Conservation (phyloP, 2,113 vertebrate species). For the Macaca mulatta region DNA sequence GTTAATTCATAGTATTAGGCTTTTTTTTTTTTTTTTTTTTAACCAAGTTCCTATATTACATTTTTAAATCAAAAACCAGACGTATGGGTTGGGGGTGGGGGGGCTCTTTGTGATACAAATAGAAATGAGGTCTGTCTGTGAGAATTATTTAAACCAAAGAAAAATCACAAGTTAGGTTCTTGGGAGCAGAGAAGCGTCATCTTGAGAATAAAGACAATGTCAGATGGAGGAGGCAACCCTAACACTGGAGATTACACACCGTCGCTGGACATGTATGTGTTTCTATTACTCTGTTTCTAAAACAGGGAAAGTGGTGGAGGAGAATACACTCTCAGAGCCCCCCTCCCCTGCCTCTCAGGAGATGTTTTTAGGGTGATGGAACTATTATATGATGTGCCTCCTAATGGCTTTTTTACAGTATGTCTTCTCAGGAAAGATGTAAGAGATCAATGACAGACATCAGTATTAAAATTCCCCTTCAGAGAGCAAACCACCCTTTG, state of each 20-base stretch:
- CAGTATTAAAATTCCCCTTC: background rate
- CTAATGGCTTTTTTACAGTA: background rate
- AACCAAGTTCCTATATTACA: background rate
- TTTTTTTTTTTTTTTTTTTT: background rate
- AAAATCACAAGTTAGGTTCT: background rate
- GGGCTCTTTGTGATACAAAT: background rate
- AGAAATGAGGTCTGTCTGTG: background rate
- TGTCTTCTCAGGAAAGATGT: background rate
- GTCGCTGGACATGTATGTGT: rapidly evolving
- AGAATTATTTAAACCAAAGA: constrained; percentile 5
- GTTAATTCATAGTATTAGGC: background rate
- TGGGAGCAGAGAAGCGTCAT: background rate
- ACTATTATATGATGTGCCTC: background rate
- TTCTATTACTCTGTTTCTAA: background rate
- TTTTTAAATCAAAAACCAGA: constrained; percentile 40
- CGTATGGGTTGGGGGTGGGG: background rate
- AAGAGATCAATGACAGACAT: background rate
- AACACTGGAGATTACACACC: background rate
- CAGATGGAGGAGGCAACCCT: background rate
- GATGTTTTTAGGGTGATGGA: background rate
- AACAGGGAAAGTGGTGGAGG: background rate
- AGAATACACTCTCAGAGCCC: background rate
- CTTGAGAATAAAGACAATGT: background rate
- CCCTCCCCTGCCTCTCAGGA: background rate
- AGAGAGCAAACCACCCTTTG: background rate